Conservation (phyloP, 2,888 invertebrate species). For the Ichneumoninae sp. region DNA sequence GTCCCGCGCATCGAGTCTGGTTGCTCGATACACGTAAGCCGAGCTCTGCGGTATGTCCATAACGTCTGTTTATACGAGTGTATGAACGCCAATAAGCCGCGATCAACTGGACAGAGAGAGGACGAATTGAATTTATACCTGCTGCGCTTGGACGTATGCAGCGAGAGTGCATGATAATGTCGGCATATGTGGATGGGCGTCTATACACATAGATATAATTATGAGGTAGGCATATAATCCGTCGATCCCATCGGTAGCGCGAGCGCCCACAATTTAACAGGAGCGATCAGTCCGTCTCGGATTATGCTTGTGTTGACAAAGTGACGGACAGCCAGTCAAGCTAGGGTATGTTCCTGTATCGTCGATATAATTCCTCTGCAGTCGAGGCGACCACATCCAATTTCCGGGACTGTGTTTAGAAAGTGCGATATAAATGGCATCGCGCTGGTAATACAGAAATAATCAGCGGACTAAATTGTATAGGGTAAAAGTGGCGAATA, state of each 20-base stretch:
- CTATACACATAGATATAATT: slow-evolving; percentile 1
- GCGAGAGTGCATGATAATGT: slow-evolving; percentile 6
- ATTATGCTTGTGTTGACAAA: slow-evolving; percentile 80
- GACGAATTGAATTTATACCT: slow-evolving; percentile 24
- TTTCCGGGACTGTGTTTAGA: slow-evolving; percentile 6
- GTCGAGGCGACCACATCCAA: background rate
- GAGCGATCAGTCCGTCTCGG: slow-evolving; percentile 74
- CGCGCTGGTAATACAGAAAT: background rate
- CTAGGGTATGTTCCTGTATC: slow-evolving; percentile 24
- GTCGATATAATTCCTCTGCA: slow-evolving; percentile 43
- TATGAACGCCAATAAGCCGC: slow-evolving; percentile 21
- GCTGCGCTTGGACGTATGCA: slow-evolving; percentile 31
- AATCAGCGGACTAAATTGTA: background rate
- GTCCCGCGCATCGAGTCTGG: background rate
- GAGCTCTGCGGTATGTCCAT: background rate
- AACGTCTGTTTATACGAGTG: slow-evolving; percentile 13
- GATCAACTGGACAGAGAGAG: background rate
- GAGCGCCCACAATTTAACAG: slow-evolving; percentile 32
- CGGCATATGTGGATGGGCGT: slow-evolving; percentile 12
- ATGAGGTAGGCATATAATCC: slow-evolving; percentile 29
- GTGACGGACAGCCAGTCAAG: slow-evolving; percentile 74
- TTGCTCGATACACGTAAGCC: slow-evolving; percentile 1
- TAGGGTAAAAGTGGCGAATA: too few relatives aligned
- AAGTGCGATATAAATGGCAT: slow-evolving; percentile 22
- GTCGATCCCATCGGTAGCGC: background rate